Conservation (phyloP, 2,888 invertebrate species). For the Xestia ashworthii region DNA sequence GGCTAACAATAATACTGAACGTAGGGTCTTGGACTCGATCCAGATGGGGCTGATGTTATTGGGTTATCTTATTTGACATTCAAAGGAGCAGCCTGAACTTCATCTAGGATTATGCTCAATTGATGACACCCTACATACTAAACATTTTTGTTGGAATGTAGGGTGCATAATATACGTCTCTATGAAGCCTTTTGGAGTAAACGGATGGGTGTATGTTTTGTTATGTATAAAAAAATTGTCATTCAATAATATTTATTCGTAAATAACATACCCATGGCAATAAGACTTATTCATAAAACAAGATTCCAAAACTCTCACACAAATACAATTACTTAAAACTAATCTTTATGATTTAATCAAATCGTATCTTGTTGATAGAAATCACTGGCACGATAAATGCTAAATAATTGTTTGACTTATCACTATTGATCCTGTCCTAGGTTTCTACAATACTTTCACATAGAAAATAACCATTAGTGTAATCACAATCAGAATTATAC, state of each 20-base stretch:
- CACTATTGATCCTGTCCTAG: slow-evolving; percentile 37
- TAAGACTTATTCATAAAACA: slow-evolving; percentile 55
- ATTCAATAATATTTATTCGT: slow-evolving; percentile 50
- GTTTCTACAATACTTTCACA: slow-evolving; percentile 53
- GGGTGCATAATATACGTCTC: background rate
- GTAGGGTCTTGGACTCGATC: background rate
- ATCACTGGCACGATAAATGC: slow-evolving; percentile 51
- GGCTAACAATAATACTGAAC: no score
- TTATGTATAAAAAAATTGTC: slow-evolving; percentile 18
- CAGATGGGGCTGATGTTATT: background rate
- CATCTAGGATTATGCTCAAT: background rate
- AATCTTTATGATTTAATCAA: slow-evolving; percentile 53
- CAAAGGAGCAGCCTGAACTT: background rate
- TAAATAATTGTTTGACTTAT: slow-evolving; percentile 51
- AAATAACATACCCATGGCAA: slow-evolving; percentile 55
- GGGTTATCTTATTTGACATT: background rate
- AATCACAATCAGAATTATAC: slow-evolving; percentile 55
- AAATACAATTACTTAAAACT: slow-evolving; percentile 37
- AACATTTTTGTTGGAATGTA: background rate
- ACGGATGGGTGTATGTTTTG: no score
- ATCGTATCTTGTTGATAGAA: slow-evolving; percentile 42
- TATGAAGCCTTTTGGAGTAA: background rate
- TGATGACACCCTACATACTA: background rate
- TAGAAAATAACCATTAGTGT: slow-evolving; percentile 45
- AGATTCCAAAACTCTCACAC: slow-evolving; percentile 53